A percentile compares a stretch with the other conserved stretches of the same genome.
Evolutionary conservation across 23 tunicate genomes (phyloP).

Genomic region (Aplidium turbinatum): DNA sequence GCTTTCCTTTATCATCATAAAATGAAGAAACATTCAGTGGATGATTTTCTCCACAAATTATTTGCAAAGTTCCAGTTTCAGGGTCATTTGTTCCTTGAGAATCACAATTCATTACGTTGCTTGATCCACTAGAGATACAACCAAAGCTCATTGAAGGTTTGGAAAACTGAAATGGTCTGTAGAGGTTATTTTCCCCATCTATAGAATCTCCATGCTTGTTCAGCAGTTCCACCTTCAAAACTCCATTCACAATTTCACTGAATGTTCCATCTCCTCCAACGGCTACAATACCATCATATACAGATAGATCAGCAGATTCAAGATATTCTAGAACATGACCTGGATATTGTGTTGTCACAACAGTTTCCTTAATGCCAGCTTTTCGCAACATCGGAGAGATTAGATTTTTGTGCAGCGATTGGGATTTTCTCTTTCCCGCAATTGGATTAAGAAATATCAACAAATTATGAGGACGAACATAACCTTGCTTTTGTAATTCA

Average conservation of each 20-base stretch:
- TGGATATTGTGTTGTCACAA: constrained; percentile 38
- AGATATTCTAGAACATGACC: constrained; percentile 53
- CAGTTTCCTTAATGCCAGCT: constrained; percentile 36
- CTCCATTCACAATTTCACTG: constrained; percentile 61
- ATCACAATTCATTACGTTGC: constrained; percentile 45
- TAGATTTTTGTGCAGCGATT: constrained; percentile 26
- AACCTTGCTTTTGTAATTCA: constrained; percentile 41
- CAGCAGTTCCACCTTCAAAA: no score
- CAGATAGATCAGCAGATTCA: constrained; percentile 34
- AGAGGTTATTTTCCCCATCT: no score
- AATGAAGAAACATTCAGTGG: constrained; percentile 51
- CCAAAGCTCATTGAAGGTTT: constrained; percentile 53
- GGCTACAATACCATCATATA: constrained; percentile 58
- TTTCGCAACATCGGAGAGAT: constrained; percentile 40
- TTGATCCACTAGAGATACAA: constrained; percentile 67
- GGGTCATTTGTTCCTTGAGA: constrained; percentile 66
- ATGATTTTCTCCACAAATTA: constrained; percentile 75
- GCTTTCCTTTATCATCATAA: constrained; percentile 37
- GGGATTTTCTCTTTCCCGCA: constrained; percentile 46
- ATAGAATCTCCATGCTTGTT: no score
- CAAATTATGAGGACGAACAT: no score
- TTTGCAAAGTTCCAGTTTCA: constrained; percentile 48
- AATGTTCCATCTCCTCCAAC: constrained; percentile 82
- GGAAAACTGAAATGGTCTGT: no score
- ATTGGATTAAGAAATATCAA: constrained; percentile 64